Evolutionary conservation across 2,797 vertebrate genomes (phyloP).

Genomic region (Sarcophilus harrisii): DNA sequence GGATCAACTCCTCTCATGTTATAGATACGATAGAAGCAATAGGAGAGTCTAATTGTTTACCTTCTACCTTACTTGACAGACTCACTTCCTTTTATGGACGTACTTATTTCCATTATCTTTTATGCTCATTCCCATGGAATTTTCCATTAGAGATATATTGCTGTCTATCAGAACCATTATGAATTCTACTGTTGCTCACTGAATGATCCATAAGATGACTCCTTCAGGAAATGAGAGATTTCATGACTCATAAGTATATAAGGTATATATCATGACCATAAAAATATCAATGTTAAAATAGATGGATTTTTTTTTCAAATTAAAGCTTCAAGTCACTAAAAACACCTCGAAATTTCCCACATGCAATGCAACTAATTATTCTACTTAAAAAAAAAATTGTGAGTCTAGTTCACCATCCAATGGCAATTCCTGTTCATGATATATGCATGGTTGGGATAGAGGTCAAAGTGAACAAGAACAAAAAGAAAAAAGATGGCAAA

Average conservation of each 20-base stretch:
- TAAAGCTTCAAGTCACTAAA: neutral
- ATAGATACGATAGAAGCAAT: neutral
- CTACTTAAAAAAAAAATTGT: neutral
- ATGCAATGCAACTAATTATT: neutral
- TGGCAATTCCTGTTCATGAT: neutral
- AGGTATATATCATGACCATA: neutral
- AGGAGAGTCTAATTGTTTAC: neutral
- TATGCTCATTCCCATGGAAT: neutral
- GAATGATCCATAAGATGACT: neutral
- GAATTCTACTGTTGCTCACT: neutral
- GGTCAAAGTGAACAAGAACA: neutral
- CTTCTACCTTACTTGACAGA: neutral
- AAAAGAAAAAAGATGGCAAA: neutral
- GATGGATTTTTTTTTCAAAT: neutral
- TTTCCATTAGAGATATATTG: neutral
- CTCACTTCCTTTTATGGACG: neutral
- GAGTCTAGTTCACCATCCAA: neutral
- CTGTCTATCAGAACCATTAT: neutral
- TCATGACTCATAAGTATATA: neutral
- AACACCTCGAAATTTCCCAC: neutral
- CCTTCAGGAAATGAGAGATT: neutral
- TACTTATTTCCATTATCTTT: neutral
- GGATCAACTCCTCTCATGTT: neutral
- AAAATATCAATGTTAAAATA: neutral
- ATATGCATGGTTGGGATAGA: neutral